phyloP scores from a whole-genome alignment of 2,888 invertebrate species.

The Dasypogon diadema region DNA sequence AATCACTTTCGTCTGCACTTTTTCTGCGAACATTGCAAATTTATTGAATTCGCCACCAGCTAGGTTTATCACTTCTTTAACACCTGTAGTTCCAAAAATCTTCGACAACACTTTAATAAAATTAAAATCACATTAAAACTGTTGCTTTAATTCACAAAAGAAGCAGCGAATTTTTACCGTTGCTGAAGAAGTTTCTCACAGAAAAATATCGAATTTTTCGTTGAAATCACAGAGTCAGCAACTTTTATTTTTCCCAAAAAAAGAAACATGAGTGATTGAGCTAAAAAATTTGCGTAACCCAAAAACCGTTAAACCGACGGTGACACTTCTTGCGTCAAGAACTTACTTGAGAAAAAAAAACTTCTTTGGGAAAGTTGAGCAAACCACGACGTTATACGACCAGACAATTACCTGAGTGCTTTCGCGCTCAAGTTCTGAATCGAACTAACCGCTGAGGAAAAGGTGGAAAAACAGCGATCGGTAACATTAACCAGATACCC shows the following conservation, averaged over 20 bases:
- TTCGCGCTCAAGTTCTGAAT: conserved; percentile 26
- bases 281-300: conserved; percentile 17
- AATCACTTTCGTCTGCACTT: conserved; percentile 31
- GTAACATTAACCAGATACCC: not conserved
- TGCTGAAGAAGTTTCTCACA: not conserved
- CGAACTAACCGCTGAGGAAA: conserved; percentile 19
- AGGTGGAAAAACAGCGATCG: conserved; percentile 19
- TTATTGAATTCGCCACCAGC: not conserved
- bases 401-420: not conserved
- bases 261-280: conserved; percentile 1
- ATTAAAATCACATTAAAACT: conserved; percentile 2
- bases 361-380: not conserved
- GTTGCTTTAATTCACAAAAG: not conserved
- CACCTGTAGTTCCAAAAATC: not conserved
- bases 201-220: conserved; percentile 11
- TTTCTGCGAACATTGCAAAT: conserved; percentile 20
- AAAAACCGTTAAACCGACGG: conserved; percentile 37
- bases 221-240: conserved; percentile 7
- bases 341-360: not conserved
- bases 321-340: conserved; percentile 20
- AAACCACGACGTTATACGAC: not conserved
- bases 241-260: not conserved
- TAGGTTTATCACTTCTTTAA: conserved; percentile 1
- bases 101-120: not conserved
- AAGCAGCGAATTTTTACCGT: conserved; percentile 10